phyloP scores from a whole-genome alignment of 2,888 invertebrate genomes.

The Sicus ferrugineus region DNA sequence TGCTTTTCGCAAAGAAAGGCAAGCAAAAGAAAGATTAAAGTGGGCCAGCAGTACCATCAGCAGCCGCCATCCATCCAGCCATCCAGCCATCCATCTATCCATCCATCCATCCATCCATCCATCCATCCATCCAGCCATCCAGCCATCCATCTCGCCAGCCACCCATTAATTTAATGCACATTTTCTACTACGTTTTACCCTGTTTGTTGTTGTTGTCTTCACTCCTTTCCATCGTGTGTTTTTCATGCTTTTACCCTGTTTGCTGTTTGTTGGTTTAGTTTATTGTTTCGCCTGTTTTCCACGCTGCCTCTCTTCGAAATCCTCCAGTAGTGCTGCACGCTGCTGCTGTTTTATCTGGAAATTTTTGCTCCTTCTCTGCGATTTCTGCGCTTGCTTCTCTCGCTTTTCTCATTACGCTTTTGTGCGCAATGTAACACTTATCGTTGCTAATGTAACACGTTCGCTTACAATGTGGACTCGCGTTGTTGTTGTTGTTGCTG shows the following conservation, averaged over 20 bases:
- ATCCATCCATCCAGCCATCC: neutral
- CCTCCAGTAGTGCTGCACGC: neutral
- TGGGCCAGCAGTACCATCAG: neutral
- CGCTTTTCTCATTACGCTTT: slow-evolving; percentile 11
- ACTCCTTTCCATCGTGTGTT: neutral
- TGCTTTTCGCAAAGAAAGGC: no score
- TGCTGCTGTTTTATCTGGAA: neutral
- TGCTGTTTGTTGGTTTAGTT: neutral
- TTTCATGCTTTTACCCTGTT: neutral
- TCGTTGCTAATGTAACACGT: slow-evolving; percentile 17
- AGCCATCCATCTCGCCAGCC: neutral
- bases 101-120: no score
- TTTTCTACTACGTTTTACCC: neutral
- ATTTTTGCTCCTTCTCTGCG: neutral
- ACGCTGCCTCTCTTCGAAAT: neutral
- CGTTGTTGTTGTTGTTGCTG: slow-evolving; percentile 4
- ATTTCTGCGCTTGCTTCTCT: neutral
- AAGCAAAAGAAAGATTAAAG: no score
- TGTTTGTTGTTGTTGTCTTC: neutral
- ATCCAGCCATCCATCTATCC: neutral
- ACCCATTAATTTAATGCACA: neutral
- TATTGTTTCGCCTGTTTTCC: neutral
- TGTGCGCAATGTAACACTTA: slow-evolving; percentile 5
- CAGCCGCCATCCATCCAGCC: neutral
- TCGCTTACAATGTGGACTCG: slow-evolving; percentile 6